These are phyloP conservation scores for Brotogeris chrysoptera DNA, from an alignment of 2,797 vertebrate genomes.

Conservation along the genomic window DNA sequence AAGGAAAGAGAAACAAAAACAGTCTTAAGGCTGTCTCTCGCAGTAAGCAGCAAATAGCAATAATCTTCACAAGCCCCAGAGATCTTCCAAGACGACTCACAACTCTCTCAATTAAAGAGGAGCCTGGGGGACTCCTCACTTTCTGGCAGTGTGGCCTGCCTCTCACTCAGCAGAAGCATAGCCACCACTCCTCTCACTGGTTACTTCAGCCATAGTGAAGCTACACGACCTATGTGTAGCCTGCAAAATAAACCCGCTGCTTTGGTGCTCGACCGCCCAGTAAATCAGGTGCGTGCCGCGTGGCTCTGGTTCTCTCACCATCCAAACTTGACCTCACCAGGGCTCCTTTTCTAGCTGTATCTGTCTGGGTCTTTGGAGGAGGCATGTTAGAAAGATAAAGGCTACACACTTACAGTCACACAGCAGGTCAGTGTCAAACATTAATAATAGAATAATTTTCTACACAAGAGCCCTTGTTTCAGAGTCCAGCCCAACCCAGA, in stretches of 20 bases:
- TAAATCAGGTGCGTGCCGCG: background rate
- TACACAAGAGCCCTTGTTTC: background rate
- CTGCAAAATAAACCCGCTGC: background rate
- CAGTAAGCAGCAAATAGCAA: background rate
- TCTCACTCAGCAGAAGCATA: fast-evolving
- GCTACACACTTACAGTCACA: background rate
- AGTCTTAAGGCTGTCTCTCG: background rate
- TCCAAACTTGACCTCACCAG: background rate
- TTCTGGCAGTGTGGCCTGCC: background rate
- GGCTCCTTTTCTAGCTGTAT: background rate
- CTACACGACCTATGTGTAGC: background rate
- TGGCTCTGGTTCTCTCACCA: background rate
- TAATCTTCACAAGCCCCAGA: background rate
- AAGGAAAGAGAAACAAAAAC: background rate
- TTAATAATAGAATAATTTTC: background rate
- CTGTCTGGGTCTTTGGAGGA: background rate
- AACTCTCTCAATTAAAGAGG: background rate
- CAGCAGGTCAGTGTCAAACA: background rate
- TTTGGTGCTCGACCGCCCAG: background rate
- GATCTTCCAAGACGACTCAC: background rate
- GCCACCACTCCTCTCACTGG: background rate
- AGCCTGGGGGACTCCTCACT: background rate
- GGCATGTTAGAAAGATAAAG: background rate
- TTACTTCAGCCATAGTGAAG: background rate
- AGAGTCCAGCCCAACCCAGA: background rate